Evolutionary conservation across 2,888 invertebrate species (phyloP), one percentile per base, ranked within the genome.

Genomic region (Drosophila robusta): DNA sequence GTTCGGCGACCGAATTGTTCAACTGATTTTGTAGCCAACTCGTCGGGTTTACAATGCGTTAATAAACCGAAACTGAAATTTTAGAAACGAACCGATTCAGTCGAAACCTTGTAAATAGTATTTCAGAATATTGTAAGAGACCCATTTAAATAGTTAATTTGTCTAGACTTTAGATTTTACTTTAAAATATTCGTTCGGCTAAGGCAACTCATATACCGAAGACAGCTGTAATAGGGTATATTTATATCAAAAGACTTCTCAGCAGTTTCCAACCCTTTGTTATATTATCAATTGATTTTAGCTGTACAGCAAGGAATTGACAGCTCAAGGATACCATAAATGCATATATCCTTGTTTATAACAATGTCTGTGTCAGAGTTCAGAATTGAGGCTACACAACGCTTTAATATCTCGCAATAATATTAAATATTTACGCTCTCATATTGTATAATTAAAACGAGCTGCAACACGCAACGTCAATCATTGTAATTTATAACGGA

Each of bases 391-490:
- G 12, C 39, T 29, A 22, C 47, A 18, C 7, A 29, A 29, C 24
- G 18, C 29, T 69, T 38, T 45, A 51, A 47, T 18, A 42, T 55
- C 24, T 22, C 11, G 39, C 38, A 12, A 41, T 56, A 41, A 42
- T 46, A 65, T 71, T 24, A 42, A 52, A 77, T 63, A 77, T 72
- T 55, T 44, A 62, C 42, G n/a, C 47, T 36, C 36, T 52, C 62
- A 42, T 41, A 52, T 22, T 42, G 47, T 70, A 66, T 55, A 66
- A 65, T 65, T 71, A 72, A 46, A 52, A 29, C 7, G 5, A 22
- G 6, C 46, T 57, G 9, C 61, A 56, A 49, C 80, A 83, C 57
- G 73, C 82, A 47, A 78, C 73, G 79, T 87, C 88, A 85, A 87
- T 83, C 86, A 88, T 24, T 62, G 67, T 68, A 75, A 81, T 85